Base-by-base conservation (phyloP, 2,797 vertebrate genomes). In the Mormyrops boulengeri region DNA sequence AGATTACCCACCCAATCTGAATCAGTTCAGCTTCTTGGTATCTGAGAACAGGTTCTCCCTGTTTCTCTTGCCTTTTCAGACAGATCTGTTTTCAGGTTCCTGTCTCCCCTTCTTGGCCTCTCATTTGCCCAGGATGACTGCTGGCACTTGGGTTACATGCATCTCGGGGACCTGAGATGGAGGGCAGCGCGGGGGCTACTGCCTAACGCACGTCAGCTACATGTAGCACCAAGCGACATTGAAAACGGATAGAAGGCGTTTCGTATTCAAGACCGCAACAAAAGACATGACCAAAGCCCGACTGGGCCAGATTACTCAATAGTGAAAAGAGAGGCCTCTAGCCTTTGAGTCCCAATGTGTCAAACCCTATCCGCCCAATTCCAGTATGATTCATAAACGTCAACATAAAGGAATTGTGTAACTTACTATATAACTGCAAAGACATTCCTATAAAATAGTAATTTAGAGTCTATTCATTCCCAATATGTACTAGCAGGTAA, bases 41-140 rank as follows among this genome's bases (percentile, higher is more conserved):
- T 17, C 30, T 5, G 41, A 41, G 49, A 89, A 89, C 89, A 52
- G 60, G 89, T 87, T 89, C 8, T 77, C n/a, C 89, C 38, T 50
- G 89, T 89, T 89, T 87, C 47, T 89, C 19, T 12, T 41, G 82
- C 17, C 85, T 57, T 85, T 87, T 55, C 57, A 26, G 17, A 14
- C 12, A 52, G 60, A 53, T 17, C 38, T 60, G 52, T 57, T 87
- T 55, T 49, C 66, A 3, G 17, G 4, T 49, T 38, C 7, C 49
- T 38, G 4, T 55, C 30, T 87, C 47, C 77, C 30, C 30, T 26
- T 50, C 30, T n/a, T 7, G 26, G 26, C 49, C 44, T 87, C 38
- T 62, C 57, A 38, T 41, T 26, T 34, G 14, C 34, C 9, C 60
- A 19, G 26, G 60, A 69, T 11, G 9, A 53, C 17, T 12, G 11